Base-by-base conservation (phyloP, 1,140 invertebrate species). In the Ceratina australensis region DNA sequence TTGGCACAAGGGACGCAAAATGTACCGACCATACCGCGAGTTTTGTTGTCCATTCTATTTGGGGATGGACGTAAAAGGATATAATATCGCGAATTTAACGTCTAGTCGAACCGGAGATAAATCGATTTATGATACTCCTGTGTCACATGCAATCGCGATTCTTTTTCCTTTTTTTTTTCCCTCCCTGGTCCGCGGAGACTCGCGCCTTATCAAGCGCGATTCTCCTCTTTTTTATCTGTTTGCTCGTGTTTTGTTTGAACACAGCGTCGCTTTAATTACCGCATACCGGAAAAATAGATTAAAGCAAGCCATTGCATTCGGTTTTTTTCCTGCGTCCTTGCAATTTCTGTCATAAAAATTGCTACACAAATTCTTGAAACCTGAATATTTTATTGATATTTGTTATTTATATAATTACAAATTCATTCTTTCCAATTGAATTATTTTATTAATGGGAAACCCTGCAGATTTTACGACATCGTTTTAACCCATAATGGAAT, bases 81-180 rank as follows among this genome's bases (percentile, higher is more conserved):
- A 18, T 24, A 61, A 52, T 72, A 72, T 61, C 47, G 12, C 5
- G 33, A 52, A 33, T 72, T 61, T 52, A 50, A 61, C 24, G 57
- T 28, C 50, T 61, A 24, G 42, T 26, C 42, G 42, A 13, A 12
- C 18, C 47, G 15, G 26, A 72, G 69, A 63, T 72, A 72, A 63
- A 72, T 72, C 69, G 57, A 72, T 72, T 63, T 72, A 63, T 52
- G 69, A 50, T 33, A 20, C 59, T 50, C 47, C 59, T 52, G 59
- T 52, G 69, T 72, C 57, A 61, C 69, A 20, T 72, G 69, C 24
- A 72, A 72, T 72, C 59, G 16, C 59, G 24, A 72, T 61, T n/a
- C 24, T 28, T 57, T 60, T 54, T 54, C n/a, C 33, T 2, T 3
- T 68, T 12, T 57, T n/a, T 56, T 20, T 20, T 33, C 42, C 22